phyloP scores from a whole-genome alignment of 2,113 vertebrate species.

The Nyctibius bracteatus region DNA sequence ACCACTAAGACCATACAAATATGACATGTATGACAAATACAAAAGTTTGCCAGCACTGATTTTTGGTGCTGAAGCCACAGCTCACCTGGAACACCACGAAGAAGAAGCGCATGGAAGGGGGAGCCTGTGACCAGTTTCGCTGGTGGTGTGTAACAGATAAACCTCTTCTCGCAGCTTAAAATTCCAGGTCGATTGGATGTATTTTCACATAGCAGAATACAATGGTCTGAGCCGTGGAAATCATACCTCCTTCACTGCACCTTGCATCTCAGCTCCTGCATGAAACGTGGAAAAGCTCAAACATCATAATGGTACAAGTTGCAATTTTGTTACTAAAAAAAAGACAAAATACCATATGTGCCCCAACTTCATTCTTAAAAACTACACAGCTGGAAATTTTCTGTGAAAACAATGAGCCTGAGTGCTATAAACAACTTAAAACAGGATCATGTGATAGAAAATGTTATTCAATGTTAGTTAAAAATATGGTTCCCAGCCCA shows the following conservation, averaged over 20 bases:
- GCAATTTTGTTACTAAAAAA: not conserved
- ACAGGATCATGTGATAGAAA: not conserved
- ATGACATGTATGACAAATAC: not conserved
- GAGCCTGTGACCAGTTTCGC: not conserved
- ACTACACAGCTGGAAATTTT: not conserved
- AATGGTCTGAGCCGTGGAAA: not conserved
- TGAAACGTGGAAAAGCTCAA: not conserved
- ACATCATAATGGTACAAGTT: not conserved
- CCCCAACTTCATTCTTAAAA: not conserved
- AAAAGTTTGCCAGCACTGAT: not conserved
- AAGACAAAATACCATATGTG: not conserved
- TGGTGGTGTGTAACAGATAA: not conserved
- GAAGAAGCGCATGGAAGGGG: not conserved
- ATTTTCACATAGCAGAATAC: not conserved
- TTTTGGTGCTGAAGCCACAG: not conserved
- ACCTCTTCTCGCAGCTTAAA: not conserved
- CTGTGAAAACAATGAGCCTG: not conserved
- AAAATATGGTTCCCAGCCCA: not conserved
- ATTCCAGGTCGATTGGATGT: not conserved
- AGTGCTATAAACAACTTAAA: not conserved
- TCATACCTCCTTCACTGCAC: not conserved
- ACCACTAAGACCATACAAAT: not conserved
- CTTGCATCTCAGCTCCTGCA: not conserved
- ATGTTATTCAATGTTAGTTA: not conserved
- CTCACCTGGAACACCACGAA: not conserved